Conservation (phyloP, 23 tunicate genomes). For the Aplidium turbinatum region DNA sequence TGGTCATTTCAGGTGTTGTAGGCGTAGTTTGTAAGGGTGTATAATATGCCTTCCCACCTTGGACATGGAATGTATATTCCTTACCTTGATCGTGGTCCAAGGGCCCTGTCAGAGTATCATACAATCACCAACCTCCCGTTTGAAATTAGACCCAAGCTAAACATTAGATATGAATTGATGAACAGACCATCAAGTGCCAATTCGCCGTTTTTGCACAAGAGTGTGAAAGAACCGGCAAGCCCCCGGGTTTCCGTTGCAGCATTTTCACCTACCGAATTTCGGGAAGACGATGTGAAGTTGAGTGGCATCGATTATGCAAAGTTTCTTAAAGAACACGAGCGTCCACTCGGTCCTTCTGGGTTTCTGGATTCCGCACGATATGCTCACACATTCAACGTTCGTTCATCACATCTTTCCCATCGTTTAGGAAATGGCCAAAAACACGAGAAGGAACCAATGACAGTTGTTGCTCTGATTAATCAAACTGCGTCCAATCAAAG, state of each 20-base stretch:
- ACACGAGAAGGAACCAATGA: conserved; percentile 60
- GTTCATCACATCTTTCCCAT: conserved; percentile 41
- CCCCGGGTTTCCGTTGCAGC: conserved; percentile 55
- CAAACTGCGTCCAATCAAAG: conserved; percentile 77
- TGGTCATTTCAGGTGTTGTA: too few relatives aligned
- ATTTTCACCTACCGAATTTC: conserved; percentile 35
- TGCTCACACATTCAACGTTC: conserved; percentile 71
- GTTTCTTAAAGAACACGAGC: conserved; percentile 82
- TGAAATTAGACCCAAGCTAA: conserved; percentile 65
- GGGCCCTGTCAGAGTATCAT: conserved; percentile 70
- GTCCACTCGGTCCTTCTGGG: conserved; percentile 74
- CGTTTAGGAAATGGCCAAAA: conserved; percentile 10
- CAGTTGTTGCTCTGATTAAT: conserved; percentile 63
- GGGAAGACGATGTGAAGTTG: conserved; percentile 44
- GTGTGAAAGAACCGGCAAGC: conserved; percentile 40
- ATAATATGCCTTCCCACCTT: conserved; percentile 87
- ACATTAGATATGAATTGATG: conserved; percentile 62
- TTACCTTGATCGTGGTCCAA: conserved; percentile 87
- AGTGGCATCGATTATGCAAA: conserved; percentile 71
- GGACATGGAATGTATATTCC: conserved; percentile 96
- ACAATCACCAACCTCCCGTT: conserved; percentile 86
- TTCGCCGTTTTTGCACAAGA: conserved; percentile 42
- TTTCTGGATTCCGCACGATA: conserved; percentile 81
- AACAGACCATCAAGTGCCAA: conserved; percentile 76
- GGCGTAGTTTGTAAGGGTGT: too few relatives aligned